Base-by-base conservation (phyloP, 2,113 vertebrate species). In the Notothenia rossii region DNA sequence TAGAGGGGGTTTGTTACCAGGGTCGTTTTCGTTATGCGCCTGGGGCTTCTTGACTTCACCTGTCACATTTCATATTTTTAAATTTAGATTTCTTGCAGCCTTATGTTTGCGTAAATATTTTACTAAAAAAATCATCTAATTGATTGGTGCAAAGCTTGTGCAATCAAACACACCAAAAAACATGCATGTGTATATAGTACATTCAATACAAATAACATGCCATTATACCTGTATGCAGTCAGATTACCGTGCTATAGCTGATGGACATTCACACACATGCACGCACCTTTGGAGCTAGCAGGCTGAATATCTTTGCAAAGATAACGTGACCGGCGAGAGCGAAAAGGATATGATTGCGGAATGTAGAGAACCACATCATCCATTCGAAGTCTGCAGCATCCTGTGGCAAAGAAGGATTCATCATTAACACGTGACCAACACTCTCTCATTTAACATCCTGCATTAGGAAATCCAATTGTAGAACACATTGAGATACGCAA, bases 331-430 rank as follows among this genome's bases (percentile, higher is more conserved):
- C 98, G 0, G 95, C 91, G 72, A 99, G 96, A 54, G 96, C 96
- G 5, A 99, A 99, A 86, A 99, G 65, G 89, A 99, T 99, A 94
- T 97, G 45, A 25, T 98, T 97, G 79, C 98, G 95, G 95, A 99
- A 98, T 1, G 96, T 98, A 66, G 96, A 95, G 93, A 99, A 99
- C 98, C 98, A 99, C 98, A 99, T 99, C 79, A 95, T 93, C 98
- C 98, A 99, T 82, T 99, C 98, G 9, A 99, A 99, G 91, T 99
- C 98, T 0, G 98, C 96, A 13, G 94, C 93, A 0, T 99, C 98
- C 98, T 99, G 86, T 0, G 71, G 78, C 15, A 40, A 36, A 59
- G 50, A 18, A 77, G 53, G n/a, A 55, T 48, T 29, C 25, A 62
- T 81, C 68, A 72, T 1, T 49, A 29, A 63, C 22, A 36, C 15